Conservation (phyloP, 2,888 invertebrate species). For the Panzeria rudis region DNA sequence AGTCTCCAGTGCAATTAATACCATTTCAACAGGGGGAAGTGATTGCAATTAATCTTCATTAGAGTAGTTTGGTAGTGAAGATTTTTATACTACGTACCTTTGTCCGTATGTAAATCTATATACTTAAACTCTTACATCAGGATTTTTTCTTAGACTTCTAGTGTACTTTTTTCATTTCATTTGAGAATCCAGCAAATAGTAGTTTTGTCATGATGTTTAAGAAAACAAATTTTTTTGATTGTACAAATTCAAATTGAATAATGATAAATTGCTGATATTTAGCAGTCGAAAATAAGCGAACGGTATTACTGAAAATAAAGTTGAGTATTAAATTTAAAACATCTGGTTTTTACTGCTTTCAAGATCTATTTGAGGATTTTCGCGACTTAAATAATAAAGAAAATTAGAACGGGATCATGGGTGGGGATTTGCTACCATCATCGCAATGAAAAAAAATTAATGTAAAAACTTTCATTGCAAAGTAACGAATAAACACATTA, state of each 20-base stretch:
- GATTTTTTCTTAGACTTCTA: conserved; percentile 26
- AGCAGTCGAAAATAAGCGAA: conserved; percentile 17
- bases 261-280: conserved; percentile 54
- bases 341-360: conserved; percentile 1
- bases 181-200: conserved; percentile 49
- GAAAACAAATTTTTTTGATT: conserved; percentile 47
- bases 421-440: no score
- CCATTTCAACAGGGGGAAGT: conserved; percentile 80
- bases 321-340: not conserved
- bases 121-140: conserved; percentile 38
- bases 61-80: conserved; percentile 74
- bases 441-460: no score
- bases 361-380: not conserved
- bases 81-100: conserved; percentile 26
- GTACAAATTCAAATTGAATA: conserved; percentile 44
- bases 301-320: not conserved
- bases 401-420: not conserved
- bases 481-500: no score
- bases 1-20: conserved; percentile 78
- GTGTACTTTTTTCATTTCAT: conserved; percentile 1
- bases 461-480: no score
- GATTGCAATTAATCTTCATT: conserved; percentile 84
- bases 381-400: not conserved
- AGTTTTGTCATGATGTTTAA: conserved; percentile 56
- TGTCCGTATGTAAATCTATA: conserved; percentile 11